Conservation (phyloP, 2,888 invertebrate species). For the Calliphora vomitoria region DNA sequence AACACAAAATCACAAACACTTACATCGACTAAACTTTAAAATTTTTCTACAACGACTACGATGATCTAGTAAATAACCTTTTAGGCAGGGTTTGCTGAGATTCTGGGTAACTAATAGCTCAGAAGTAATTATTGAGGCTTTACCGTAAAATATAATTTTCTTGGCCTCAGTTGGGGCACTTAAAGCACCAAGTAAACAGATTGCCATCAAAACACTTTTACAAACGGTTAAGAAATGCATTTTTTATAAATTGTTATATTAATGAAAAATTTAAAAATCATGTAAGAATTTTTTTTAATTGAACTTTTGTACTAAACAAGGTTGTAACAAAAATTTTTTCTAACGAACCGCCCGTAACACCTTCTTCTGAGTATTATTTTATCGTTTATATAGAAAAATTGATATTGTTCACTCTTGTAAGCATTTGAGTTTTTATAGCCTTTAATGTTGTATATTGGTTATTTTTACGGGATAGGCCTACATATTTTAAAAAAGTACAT, state of each 20-base stretch:
- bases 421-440: too few species aligned
- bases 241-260: background rate
- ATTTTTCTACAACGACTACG: conserved; percentile 81
- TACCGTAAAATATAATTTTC: conserved; percentile 79
- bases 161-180: conserved; percentile 68
- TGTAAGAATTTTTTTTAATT: too few species aligned
- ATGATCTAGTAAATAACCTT: conserved; percentile 80
- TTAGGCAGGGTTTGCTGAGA: conserved; percentile 77
- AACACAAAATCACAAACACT: conserved; percentile 48
- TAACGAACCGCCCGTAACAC: too few species aligned
- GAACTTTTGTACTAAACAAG: too few species aligned
- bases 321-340: too few species aligned
- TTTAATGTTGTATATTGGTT: too few species aligned
- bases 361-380: too few species aligned
- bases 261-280: too few species aligned
- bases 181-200: conserved; percentile 75
- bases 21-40: conserved; percentile 77
- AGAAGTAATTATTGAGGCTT: conserved; percentile 76
- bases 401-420: too few species aligned
- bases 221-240: conserved; percentile 4
- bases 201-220: conserved; percentile 66
- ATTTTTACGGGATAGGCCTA: too few species aligned
- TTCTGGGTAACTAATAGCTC: conserved; percentile 78
- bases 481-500: too few species aligned
- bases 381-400: too few species aligned